Evolutionary conservation across 1,140 invertebrate species (phyloP).

Genomic region (Drosophila kikkawai): DNA sequence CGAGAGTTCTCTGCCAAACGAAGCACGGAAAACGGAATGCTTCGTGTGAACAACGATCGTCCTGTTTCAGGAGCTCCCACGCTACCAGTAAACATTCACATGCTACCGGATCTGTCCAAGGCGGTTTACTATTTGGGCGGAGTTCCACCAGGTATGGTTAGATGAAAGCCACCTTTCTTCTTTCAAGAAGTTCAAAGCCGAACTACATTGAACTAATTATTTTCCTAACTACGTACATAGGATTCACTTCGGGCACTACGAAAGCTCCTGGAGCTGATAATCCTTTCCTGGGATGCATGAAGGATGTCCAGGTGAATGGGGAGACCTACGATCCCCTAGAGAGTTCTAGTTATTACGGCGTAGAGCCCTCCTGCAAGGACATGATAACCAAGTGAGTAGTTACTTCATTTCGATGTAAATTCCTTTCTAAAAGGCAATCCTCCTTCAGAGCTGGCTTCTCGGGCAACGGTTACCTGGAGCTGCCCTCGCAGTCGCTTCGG

Average conservation of each 20-base stretch:
- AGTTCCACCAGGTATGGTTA: constrained; percentile 89
- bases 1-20: constrained; percentile 86
- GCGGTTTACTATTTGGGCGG: constrained; percentile 92
- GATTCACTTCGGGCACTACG: constrained; percentile 76
- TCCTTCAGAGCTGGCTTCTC: constrained; percentile 89
- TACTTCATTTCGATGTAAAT: no score
- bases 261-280: constrained; percentile 85
- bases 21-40: constrained; percentile 87
- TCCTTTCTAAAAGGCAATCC: neutral
- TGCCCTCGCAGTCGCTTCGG: constrained; percentile 88
- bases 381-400: constrained; percentile 87
- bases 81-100: constrained; percentile 86
- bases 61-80: constrained; percentile 88
- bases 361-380: constrained; percentile 90
- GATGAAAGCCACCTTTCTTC: neutral
- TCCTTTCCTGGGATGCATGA: constrained; percentile 93
- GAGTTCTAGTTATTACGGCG: constrained; percentile 89
- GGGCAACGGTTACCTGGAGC: constrained; percentile 92
- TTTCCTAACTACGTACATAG: constrained; percentile 4
- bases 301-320: constrained; percentile 91
- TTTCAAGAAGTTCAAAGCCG: neutral
- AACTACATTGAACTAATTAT: neutral
- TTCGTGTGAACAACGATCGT: constrained; percentile 90
- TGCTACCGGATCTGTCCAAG: constrained; percentile 88
- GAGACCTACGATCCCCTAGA: constrained; percentile 87